Evolutionary conservation across 1,140 invertebrate species (phyloP).

Genomic region (Chironomus striatipennis): DNA sequence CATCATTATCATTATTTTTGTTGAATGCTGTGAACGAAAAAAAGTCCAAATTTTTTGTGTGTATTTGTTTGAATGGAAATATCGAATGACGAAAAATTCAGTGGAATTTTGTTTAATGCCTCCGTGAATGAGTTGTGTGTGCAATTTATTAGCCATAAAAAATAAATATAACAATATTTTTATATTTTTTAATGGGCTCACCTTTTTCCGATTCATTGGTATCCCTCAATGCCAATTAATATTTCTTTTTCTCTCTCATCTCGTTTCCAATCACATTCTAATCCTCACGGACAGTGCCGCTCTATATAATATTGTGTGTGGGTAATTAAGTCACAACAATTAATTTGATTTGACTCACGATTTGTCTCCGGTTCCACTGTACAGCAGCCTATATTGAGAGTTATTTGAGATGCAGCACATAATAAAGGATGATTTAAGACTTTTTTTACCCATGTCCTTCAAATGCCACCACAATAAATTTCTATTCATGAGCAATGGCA

Average conservation of each 20-base stretch:
- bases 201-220: slow-evolving; percentile 1
- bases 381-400: neutral
- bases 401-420: neutral
- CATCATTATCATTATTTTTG: neutral
- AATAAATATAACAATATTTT: no score
- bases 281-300: neutral
- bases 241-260: neutral
- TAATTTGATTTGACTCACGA: slow-evolving; percentile 18
- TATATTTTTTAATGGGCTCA: neutral
- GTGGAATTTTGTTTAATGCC: neutral
- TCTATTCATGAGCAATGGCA: neutral
- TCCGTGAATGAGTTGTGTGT: neutral
- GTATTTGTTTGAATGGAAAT: neutral
- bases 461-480: neutral
- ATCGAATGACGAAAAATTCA: slow-evolving; percentile 13
- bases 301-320: neutral
- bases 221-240: neutral
- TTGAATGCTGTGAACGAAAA: neutral
- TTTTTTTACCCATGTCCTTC: neutral
- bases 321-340: slow-evolving; percentile 14
- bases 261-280: neutral
- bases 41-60: neutral
- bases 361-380: neutral
- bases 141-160: no score
- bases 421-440: no score